Base-by-base conservation (phyloP, 2,113 vertebrate genomes). In the Zapus hudsonius region DNA sequence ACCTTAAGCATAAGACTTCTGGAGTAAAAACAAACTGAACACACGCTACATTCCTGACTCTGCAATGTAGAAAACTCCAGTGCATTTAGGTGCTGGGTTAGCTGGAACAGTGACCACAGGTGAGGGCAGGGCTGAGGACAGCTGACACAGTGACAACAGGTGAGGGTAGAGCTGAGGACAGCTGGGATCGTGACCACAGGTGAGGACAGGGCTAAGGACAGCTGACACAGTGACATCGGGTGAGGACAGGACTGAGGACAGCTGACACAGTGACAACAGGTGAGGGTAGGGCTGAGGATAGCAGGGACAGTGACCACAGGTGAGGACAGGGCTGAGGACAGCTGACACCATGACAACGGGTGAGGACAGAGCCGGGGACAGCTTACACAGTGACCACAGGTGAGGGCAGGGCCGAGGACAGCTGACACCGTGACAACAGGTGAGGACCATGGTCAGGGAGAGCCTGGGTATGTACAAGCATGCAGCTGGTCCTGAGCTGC, bases 231-330 rank as follows among this genome's bases (percentile, higher is more conserved):
- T 5, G 3, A n/a, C n/a, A n/a, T n/a, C n/a, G n/a, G n/a, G n/a
- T n/a, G n/a, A n/a, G n/a, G n/a, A n/a, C n/a, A n/a, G n/a, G n/a
- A n/a, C n/a, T n/a, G n/a, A n/a, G n/a, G n/a, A n/a, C n/a, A 40
- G 27, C 22, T n/a, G n/a, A n/a, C 15, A n/a, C 23, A 42, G 66
- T 7, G 20, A 69, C 29, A 10, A 8, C 52, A 52, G 31, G 2
- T 31, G 5, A 13, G 2, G 57, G 7, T n/a, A n/a, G 19, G 4
- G n/a, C 25, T 20, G 23, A 70, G 22, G 20, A 27, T 8, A 23
- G 0, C 17, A n/a, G 6, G 36, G 25, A 29, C 66, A 23, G 17
- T 5, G 3, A n/a, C n/a, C n/a, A n/a, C n/a, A n/a, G n/a, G n/a
- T n/a, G n/a, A n/a, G n/a, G n/a, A n/a, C n/a, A n/a, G n/a, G n/a